Conservation (phyloP, 1,140 invertebrate species). For the Steinernema khuongi region DNA sequence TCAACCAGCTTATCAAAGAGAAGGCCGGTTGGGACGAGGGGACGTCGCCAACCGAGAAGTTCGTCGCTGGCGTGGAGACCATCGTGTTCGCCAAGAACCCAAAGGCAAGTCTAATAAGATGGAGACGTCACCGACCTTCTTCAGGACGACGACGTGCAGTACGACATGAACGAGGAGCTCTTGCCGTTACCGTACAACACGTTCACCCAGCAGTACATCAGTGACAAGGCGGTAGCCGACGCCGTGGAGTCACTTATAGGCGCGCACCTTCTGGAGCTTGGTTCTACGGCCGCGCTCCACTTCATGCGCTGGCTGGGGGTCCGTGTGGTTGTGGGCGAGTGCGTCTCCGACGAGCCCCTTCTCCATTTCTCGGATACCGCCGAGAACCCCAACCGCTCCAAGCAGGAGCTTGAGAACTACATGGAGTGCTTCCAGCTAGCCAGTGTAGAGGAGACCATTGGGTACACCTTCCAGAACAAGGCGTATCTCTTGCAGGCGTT, state of each 20-base stretch:
- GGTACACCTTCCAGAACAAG: slow-evolving; percentile 71
- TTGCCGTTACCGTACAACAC: slow-evolving; percentile 80
- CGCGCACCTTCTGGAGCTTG: slow-evolving; percentile 89
- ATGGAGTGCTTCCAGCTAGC: slow-evolving; percentile 72
- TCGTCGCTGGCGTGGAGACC: slow-evolving; percentile 51
- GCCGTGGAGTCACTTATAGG: slow-evolving; percentile 95
- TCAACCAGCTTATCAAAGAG: slow-evolving; percentile 28
- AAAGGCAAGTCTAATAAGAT: background rate
- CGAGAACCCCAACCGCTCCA: slow-evolving; percentile 59
- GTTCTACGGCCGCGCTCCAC: slow-evolving; percentile 80
- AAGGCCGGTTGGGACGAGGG: slow-evolving; percentile 50
- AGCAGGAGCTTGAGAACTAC: slow-evolving; percentile 68
- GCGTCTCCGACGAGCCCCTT: slow-evolving; percentile 22
- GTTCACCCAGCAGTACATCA: slow-evolving; percentile 93
- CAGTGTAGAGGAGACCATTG: slow-evolving; percentile 75
- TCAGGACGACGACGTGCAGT: slow-evolving; percentile 28
- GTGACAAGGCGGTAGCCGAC: slow-evolving; percentile 97
- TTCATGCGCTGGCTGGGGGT: slow-evolving; percentile 98
- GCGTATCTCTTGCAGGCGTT: slow-evolving; percentile 85
- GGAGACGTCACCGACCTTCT: background rate
- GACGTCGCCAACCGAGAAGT: slow-evolving; percentile 27
- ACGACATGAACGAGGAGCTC: slow-evolving; percentile 31
- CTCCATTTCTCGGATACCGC: slow-evolving; percentile 25
- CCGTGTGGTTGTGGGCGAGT: slow-evolving; percentile 69
- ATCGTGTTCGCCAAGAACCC: slow-evolving; percentile 47